Base-by-base conservation (phyloP, 2,888 invertebrate species). In the Zele albiditarsus region DNA sequence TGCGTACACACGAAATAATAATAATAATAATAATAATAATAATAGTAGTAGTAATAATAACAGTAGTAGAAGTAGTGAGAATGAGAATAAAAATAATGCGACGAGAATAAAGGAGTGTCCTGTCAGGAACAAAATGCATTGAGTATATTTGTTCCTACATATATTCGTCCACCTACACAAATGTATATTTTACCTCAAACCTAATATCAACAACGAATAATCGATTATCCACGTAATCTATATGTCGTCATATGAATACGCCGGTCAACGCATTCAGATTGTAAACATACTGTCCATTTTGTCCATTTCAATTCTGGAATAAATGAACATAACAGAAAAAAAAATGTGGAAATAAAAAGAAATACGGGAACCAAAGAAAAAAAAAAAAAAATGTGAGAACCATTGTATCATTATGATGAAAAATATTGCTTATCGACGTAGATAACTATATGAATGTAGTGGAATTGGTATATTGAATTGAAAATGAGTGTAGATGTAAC, bases 91-190 rank as follows among this genome's bases (percentile, higher is more conserved):
- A 68, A 68, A 67, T 63, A 74, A 69, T 33, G 69, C 67, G 62
- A 63, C 62, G 62, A 69, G 69, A 69, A 74, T 69, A 69, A 74
- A 62, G 74, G 74, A 69, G 74, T 69, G 74, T 69, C 74, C 38
- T 38, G 38, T 2, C 23, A 38, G n/a, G 53, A 69, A 53, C 31
- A 31, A 31, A 31, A 46, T 46, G 27, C 42, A 49, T 5, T 53
- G 10, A 31, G 68, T 53, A 83, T 82, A 80, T 82, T 82, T 82
- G 82, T 81, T 79, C 79, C 74, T 75, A 78, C 74, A 79, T 77
- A 79, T 79, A 77, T 74, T 60, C 16, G 14, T 38, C 20, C 23
- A 42, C 20, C 28, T 33, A 60, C 38, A 62, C 62, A 27, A n/a
- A 63, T 63, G 3, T 12, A 38, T 31, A n/a, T 27, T 8, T 60